A percentile compares a stretch with the other conserved stretches of the same genome.
Conservation (phyloP, 2,797 vertebrate species). For the Garrulus glandarius region DNA sequence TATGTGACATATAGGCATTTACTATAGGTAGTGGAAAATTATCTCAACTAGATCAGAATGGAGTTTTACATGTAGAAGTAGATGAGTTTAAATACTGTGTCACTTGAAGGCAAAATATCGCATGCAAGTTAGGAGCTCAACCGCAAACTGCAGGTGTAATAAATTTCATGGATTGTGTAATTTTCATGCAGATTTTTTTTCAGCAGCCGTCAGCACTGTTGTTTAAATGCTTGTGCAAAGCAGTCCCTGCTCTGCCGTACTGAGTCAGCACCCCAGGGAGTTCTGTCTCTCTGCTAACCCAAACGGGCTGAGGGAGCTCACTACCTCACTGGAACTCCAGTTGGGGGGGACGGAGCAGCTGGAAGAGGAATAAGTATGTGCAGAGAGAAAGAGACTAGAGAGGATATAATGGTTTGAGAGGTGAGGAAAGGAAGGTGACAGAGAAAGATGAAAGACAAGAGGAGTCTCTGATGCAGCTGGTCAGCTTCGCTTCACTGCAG, state of each 20-base stretch:
- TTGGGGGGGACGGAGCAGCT: accelerated
- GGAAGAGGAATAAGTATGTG: background rate
- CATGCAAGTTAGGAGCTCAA: background rate
- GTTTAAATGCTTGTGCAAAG: background rate
- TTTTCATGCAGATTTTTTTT: background rate
- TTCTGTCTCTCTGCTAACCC: background rate
- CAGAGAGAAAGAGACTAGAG: background rate
- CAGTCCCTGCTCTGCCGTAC: accelerated
- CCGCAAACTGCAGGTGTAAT: constrained; percentile 22
- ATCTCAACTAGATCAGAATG: background rate
- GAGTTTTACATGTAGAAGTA: background rate
- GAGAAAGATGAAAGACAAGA: background rate
- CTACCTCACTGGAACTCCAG: background rate
- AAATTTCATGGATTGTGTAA: background rate
- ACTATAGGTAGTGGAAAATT: background rate
- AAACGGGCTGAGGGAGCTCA: background rate
- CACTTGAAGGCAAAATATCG: background rate
- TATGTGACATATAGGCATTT: background rate
- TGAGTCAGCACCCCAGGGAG: background rate
- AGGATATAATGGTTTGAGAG: background rate
- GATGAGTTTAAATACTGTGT: background rate
- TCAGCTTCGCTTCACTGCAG: background rate
- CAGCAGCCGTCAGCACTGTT: background rate
- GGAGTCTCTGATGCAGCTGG: background rate
- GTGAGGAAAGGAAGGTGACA: background rate